These are phyloP conservation scores for Mesoligia furuncula DNA, from an alignment of 2,888 invertebrate genomes.

Conservation along the genomic window DNA sequence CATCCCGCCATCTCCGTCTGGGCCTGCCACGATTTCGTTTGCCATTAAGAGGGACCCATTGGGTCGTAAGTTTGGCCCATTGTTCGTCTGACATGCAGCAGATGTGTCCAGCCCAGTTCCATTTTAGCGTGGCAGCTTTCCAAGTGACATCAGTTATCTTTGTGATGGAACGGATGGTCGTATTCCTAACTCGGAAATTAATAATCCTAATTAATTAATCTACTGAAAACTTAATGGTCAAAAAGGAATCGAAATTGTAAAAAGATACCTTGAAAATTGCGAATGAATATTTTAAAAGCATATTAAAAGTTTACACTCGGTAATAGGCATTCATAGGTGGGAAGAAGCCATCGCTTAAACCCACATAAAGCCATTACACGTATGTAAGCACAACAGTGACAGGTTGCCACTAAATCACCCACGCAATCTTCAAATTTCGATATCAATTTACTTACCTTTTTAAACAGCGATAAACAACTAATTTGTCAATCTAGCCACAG, in stretches of 20 bases:
- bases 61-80: no score
- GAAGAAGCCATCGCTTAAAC: constrained; percentile 38
- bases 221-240: constrained; percentile 4
- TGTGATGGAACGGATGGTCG: no score
- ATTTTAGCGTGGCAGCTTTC: no score
- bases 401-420: constrained; percentile 53
- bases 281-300: neutral
- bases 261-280: neutral
- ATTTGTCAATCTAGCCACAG: constrained; percentile 56
- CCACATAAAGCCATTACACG: constrained; percentile 42
- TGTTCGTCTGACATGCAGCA: no score
- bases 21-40: no score
- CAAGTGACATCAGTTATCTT: no score
- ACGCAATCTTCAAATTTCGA: constrained; percentile 48
- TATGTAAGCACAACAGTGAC: constrained; percentile 33
- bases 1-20: no score
- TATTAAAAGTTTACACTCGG: neutral
- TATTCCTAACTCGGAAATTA: no score
- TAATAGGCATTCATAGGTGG: constrained; percentile 29
- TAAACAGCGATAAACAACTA: constrained; percentile 51
- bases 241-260: neutral
- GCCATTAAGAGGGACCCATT: no score
- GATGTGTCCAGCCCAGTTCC: no score
- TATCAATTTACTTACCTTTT: constrained; percentile 47
- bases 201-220: no score